Evolutionary conservation across 1,140 invertebrate species (phyloP), one percentile per base, ranked within the genome.

Genomic region (Penaeus chinensis): DNA sequence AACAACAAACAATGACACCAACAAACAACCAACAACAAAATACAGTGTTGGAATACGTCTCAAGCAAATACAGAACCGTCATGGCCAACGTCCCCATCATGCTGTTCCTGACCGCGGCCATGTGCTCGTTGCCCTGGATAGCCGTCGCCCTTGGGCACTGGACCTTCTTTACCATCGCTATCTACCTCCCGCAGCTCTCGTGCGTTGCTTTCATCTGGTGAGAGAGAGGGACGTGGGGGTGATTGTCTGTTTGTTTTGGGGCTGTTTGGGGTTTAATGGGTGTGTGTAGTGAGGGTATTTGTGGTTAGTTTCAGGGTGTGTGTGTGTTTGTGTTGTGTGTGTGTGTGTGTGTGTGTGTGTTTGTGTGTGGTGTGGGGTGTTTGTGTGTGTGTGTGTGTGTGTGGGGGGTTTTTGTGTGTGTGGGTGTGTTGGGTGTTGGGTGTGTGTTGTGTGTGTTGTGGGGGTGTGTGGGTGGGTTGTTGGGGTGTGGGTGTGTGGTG

Each of bases 61-160:
- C 60, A 0, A 74, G 32, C 18, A 32, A 84, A 37, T 80, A 88
- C 69, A 24, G 86, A 60, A 77, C 86, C 42, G 61, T 88, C 54
- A 60, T 82, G 65, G 79, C 83, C 27, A 88, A 88, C 65, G 18
- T 84, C 19, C 86, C 86, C 10, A 82, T 88, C 2, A 77, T 84
- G 81, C 20, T 78, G 3, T 82, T 84, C 42, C 66, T 88, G 0
- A 76, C 81, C 8, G n/a, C 20, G 54, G 32, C 63, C 37, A 88
- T 74, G 65, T 82, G 74, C 11, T 11, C 61, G 0, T 19, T 88
- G 32, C 86, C 86, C 20, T 88, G 86, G 86, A 74, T 88, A 60
- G 86, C 86, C 19, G 10, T 37, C 1, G 54, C 19, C 8, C 32
- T 88, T 8, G 74, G 61, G 2, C 54, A 88, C 3, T 88, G 85